phyloP scores from a whole-genome alignment of 2,797 vertebrate genomes.

The Ceryle rudis region DNA sequence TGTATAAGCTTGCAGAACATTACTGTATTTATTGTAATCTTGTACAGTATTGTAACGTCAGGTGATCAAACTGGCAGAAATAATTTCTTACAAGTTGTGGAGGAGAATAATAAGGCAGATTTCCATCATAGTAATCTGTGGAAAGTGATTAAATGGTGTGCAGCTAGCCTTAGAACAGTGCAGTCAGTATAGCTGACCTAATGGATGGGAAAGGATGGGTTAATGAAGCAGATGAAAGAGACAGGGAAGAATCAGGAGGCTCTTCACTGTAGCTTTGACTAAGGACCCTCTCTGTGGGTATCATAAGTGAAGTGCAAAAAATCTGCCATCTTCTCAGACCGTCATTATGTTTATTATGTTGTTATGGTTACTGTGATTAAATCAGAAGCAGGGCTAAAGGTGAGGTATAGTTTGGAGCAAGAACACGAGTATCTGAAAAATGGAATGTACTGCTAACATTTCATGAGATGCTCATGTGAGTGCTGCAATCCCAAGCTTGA shows the following conservation, averaged over 20 bases:
- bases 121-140: not conserved
- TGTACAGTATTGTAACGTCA: not conserved
- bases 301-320: not conserved
- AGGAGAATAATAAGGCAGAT: not conserved
- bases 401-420: not conserved
- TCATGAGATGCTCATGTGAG: not conserved
- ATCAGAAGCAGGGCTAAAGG: not conserved
- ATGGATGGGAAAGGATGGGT: not conserved
- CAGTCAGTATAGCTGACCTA: not conserved
- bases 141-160: not conserved
- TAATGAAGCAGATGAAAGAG: not conserved
- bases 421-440: not conserved
- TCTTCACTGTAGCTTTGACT: not conserved
- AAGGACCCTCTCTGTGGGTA: not conserved
- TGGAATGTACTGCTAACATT: not conserved
- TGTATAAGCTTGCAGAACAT: not conserved
- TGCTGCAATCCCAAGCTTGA: not conserved
- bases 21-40: not conserved
- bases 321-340: not conserved
- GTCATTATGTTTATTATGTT: not conserved
- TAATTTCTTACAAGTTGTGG: not conserved
- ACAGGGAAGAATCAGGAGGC: not conserved
- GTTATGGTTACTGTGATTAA: not conserved
- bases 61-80: not conserved
- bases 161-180: not conserved